Evolutionary conservation across 2,888 invertebrate genomes (phyloP).

Genomic region (Beris chalybata): DNA sequence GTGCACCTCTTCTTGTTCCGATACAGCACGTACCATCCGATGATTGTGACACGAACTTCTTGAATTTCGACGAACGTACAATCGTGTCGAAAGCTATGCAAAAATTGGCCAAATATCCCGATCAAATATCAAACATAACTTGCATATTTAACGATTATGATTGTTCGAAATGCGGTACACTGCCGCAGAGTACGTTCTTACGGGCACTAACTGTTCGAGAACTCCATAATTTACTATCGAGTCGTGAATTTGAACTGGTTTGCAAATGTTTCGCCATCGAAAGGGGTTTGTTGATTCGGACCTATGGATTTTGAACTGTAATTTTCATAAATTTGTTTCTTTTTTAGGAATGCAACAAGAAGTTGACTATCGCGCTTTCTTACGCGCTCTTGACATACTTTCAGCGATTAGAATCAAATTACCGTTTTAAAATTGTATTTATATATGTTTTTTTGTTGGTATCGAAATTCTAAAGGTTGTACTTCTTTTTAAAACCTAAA

Average conservation of each 20-base stretch:
- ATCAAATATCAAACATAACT: slow-evolving; percentile 68
- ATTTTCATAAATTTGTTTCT: background rate
- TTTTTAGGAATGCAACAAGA: slow-evolving; percentile 49
- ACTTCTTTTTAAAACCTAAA: too few relatives aligned
- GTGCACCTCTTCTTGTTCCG: slow-evolving; percentile 69
- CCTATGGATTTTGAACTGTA: background rate
- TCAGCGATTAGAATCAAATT: slow-evolving; percentile 60
- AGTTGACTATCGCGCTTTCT: slow-evolving; percentile 72
- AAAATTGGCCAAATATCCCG: slow-evolving; percentile 67
- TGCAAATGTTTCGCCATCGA: slow-evolving; percentile 74
- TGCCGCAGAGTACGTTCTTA: slow-evolving; percentile 65
- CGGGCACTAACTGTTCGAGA: slow-evolving; percentile 67
- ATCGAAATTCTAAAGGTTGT: too few relatives aligned
- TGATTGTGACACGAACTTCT: slow-evolving; percentile 65
- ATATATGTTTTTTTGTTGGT: too few relatives aligned
- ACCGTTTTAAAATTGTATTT: slow-evolving; percentile 31
- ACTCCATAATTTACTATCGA: slow-evolving; percentile 66
- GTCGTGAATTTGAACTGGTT: slow-evolving; percentile 68
- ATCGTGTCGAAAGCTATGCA: slow-evolving; percentile 66
- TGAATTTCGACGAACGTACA: slow-evolving; percentile 73
- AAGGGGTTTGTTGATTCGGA: slow-evolving; percentile 56
- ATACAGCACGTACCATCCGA: slow-evolving; percentile 69
- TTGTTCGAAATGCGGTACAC: slow-evolving; percentile 66
- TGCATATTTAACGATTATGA: slow-evolving; percentile 74
- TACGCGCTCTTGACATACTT: slow-evolving; percentile 67